These are phyloP conservation scores for Rhagium mordax DNA, from an alignment of 2,888 invertebrate species.

Conservation along the genomic window DNA sequence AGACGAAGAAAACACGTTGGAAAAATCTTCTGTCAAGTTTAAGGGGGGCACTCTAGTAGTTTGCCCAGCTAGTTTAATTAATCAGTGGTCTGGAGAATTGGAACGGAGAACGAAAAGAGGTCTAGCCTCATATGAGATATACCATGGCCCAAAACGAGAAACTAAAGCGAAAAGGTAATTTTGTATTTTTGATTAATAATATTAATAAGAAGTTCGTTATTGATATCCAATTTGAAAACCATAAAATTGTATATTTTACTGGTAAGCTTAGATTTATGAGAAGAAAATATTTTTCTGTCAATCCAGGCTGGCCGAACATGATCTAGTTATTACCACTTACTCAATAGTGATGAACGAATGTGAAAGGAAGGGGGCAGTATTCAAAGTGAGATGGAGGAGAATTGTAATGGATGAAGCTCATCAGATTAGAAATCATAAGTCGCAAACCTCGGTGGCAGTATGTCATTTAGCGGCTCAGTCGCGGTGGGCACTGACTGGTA, in stretches of 20 bases:
- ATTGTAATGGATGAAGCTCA: conserved; percentile 96
- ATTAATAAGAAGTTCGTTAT: too few species aligned
- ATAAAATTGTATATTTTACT: too few species aligned
- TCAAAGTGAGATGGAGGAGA: conserved; percentile 85
- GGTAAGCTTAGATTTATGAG: too few species aligned
- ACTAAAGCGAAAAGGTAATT: conserved; percentile 71
- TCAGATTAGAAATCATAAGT: conserved; percentile 90
- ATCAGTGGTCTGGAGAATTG: conserved; percentile 92
- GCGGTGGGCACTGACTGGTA: conserved; percentile 93
- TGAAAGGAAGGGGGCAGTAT: conserved; percentile 75
- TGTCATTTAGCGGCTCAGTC: conserved; percentile 76
- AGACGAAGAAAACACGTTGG: conserved; percentile 33
- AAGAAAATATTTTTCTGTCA: conserved; percentile 29
- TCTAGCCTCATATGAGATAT: conserved; percentile 77
- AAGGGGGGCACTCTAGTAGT: conserved; percentile 82
- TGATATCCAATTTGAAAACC: too few species aligned
- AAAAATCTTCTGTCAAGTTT: background rate
- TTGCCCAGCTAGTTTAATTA: conserved; percentile 91
- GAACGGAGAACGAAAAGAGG: conserved; percentile 75
- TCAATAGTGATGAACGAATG: conserved; percentile 79
- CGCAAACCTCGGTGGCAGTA: conserved; percentile 81
- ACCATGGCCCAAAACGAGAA: conserved; percentile 88
- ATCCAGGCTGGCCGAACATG: conserved; percentile 76
- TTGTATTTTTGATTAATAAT: too few species aligned
- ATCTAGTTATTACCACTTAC: conserved; percentile 94